Base-by-base conservation (phyloP, 2,888 invertebrate genomes). In the Cremastinae sp. region DNA sequence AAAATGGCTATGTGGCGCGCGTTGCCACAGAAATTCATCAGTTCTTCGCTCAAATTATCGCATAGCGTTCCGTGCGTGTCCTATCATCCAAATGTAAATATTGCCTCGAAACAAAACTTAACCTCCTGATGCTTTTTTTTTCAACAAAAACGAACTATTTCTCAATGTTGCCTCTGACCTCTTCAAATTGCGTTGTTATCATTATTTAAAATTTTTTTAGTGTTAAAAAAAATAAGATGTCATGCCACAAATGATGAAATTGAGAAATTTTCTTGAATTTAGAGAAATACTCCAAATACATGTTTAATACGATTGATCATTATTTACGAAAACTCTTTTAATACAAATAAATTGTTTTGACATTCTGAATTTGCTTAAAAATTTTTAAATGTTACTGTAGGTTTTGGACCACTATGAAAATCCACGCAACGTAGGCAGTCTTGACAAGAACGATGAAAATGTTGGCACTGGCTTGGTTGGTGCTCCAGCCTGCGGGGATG, bases 321-420 rank as follows among this genome's bases (percentile, higher is more conserved):
- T n/a, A n/a, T n/a, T n/a, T n/a, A n/a, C n/a, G n/a, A n/a, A n/a
- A n/a, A n/a, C n/a, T n/a, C n/a, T n/a, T n/a, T n/a, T n/a, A n/a
- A n/a, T n/a, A n/a, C n/a, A n/a, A n/a, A n/a, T n/a, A 28, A 47
- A 54, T 47, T 64, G 28, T 61, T 59, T 28, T 43, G n/a, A 14
- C n/a, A 53, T 64, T 28, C n/a, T 43, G 61, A 9, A 75, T 75
- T 49, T 62, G 16, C 16, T 45, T 7, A 56, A 64, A 36, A 49
- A 38, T 69, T 12, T 10, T 47, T 62, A 71, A 59, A 49, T 45
- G 14, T 38, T 58, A 41, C 45, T 5, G 12, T 82, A 98, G 96
- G 98, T 98, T 14, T 94, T 99, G 83, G 99, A 99, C 89, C 99
- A 99, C 89, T 99, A 99, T 90, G 99, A 99, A 91, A 99, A 99